A percentile compares a stretch with the other conserved stretches of the same genome.
These are phyloP conservation scores for Cheilosia soror DNA, from an alignment of 2,888 invertebrate species.

Conservation along the genomic window DNA sequence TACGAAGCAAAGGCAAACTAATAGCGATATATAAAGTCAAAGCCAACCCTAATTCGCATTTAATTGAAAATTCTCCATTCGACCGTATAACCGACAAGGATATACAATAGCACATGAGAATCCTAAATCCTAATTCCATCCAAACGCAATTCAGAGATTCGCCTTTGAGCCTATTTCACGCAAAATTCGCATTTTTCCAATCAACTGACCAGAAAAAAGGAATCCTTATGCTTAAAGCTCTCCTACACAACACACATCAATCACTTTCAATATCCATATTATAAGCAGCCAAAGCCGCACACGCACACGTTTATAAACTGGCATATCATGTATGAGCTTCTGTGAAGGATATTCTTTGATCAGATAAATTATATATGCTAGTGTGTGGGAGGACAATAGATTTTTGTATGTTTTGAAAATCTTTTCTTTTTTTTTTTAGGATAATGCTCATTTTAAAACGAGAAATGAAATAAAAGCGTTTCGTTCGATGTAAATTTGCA, in stretches of 20 bases:
- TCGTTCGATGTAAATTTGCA: not conserved
- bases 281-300: not conserved
- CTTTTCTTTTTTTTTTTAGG: not conserved
- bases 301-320: not conserved
- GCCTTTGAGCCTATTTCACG: slow-evolving; percentile 66
- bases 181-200: slow-evolving; percentile 67
- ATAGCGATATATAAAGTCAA: slow-evolving; percentile 35
- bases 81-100: slow-evolving; percentile 16
- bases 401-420: not conserved
- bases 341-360: slow-evolving; percentile 20
- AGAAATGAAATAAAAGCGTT: not conserved
- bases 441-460: not conserved
- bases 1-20: slow-evolving; percentile 14
- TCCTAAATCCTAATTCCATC: slow-evolving; percentile 60
- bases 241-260: slow-evolving; percentile 50
- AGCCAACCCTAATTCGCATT: slow-evolving; percentile 59
- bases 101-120: slow-evolving; percentile 10
- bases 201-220: slow-evolving; percentile 51
- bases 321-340: slow-evolving; percentile 26
- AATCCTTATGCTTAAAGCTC: slow-evolving; percentile 43
- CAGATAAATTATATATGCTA: not conserved
- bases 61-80: slow-evolving; percentile 64
- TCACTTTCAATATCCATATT: slow-evolving; percentile 55
- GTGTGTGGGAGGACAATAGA: not conserved
- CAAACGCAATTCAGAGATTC: slow-evolving; percentile 45